These are phyloP conservation scores for Rhea pennata DNA, from an alignment of 2,113 vertebrate species.

Conservation along the genomic window DNA sequence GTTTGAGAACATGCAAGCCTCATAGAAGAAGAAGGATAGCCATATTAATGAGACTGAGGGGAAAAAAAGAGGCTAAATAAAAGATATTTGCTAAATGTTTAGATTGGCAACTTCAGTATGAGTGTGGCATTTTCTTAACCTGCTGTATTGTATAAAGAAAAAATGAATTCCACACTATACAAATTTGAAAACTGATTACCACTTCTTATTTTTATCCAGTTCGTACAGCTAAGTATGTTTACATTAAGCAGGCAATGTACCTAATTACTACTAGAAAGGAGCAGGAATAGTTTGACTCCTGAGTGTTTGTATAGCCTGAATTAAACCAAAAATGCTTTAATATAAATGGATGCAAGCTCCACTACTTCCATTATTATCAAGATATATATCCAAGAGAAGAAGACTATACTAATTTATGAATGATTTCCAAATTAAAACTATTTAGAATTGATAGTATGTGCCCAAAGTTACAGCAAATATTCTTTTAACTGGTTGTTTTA, in stretches of 20 bases:
- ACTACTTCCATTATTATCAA: not conserved
- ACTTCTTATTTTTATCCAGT: slow-evolving; percentile 23
- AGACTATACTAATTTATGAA: not conserved
- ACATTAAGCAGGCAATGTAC: not conserved
- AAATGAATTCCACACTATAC: not conserved
- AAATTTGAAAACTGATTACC: slow-evolving; percentile 8
- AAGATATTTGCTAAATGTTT: slow-evolving; percentile 24
- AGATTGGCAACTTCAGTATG: not conserved
- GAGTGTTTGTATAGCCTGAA: not conserved
- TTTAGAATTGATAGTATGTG: not conserved
- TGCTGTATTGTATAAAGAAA: not conserved
- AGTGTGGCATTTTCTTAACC: not conserved
- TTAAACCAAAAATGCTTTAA: not conserved
- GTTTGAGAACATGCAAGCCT: not conserved
- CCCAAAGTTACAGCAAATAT: not conserved
- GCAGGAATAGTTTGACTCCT: not conserved
- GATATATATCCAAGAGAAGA: not conserved
- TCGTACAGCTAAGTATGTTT: not conserved
- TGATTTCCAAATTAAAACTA: not conserved
- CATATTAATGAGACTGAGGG: not conserved
- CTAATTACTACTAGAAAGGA: not conserved
- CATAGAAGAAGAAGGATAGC: not conserved
- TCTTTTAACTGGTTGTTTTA: not conserved
- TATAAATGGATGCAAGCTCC: not conserved
- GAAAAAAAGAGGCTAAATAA: not conserved